Base-by-base conservation (phyloP, 1,140 invertebrate genomes). In the Musca domestica region DNA sequence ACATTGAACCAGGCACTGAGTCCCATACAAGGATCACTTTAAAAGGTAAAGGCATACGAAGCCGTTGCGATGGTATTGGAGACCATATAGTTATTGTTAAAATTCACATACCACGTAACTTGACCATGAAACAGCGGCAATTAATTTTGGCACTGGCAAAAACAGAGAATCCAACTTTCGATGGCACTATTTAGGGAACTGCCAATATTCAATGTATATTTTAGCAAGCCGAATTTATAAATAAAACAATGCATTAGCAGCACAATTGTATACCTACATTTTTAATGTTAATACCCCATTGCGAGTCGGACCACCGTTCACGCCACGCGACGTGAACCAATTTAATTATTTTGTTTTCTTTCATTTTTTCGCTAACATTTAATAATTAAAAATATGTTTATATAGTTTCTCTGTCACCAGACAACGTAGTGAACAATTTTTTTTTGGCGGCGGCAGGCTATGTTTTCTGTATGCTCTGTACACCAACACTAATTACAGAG, bases 241-340 rank as follows among this genome's bases (percentile, higher is more conserved):
- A 49, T 15, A 49, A 49, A 49, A n/a, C 3, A 49, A 49, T 5
- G 48, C 48, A n/a, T 15, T 49, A n/a, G 3, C 15, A n/a, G 3
- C 15, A 56, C 22, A 10, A n/a, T 27, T 66, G 1, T 30, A 12
- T 19, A 19, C 78, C 83, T 77, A 88, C 92, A 22, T 91, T 92
- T 86, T 97, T 96, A 30, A 97, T 94, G 78, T 96, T 93, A 69
- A 96, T 95, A 27, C 95, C 95, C 95, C 95, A 98, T 82, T 96
- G 92, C 25, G 96, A 87, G 84, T 97, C 95, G 12, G 91, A 91
- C 95, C 95, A 98, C 65, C 95, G 85, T 84, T 97, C 95, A 74
- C 94, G 85, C 95, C 95, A 98, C 49, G 95, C 95, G 82, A 89
- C 87, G 27, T 96, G 83, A 69, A 97, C 86, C 67, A 91, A 90